A percentile compares a stretch with the other conserved stretches of the same genome.
Evolutionary conservation across 2,888 invertebrate species (phyloP).

Genomic region (Trichogramma dendrolimi): DNA sequence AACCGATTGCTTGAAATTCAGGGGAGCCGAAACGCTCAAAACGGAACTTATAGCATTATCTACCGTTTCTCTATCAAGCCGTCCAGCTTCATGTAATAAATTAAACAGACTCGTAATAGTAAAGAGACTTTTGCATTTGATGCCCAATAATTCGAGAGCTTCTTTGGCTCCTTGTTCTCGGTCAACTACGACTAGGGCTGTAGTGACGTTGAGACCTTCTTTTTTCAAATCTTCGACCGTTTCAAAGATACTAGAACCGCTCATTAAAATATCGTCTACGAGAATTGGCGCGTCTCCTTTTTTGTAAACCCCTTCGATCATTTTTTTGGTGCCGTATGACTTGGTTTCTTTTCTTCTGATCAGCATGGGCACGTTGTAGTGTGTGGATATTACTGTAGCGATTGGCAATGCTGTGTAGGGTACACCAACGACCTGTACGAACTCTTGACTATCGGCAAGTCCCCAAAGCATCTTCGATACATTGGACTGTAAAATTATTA

Average conservation of each 20-base stretch:
- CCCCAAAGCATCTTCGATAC: too few species aligned
- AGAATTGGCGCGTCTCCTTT: slow-evolving; percentile 77
- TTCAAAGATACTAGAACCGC: slow-evolving; percentile 89
- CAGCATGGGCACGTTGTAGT: slow-evolving; percentile 77
- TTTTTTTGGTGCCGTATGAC: slow-evolving; percentile 89
- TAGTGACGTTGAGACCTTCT: slow-evolving; percentile 64
- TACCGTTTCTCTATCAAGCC: slow-evolving; percentile 60
- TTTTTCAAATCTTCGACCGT: slow-evolving; percentile 72
- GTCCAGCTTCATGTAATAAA: slow-evolving; percentile 59
- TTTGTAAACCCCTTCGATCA: slow-evolving; percentile 84
- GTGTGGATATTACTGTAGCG: slow-evolving; percentile 77
- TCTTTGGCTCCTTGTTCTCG: slow-evolving; percentile 84
- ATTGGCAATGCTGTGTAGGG: slow-evolving; percentile 96
- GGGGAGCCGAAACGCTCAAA: slow-evolving; percentile 54
- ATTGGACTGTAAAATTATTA: too few species aligned
- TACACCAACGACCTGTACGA: slow-evolving; percentile 81
- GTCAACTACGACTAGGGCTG: slow-evolving; percentile 84
- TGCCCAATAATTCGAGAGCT: slow-evolving; percentile 66
- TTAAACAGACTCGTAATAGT: slow-evolving; percentile 65
- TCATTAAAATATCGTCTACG: slow-evolving; percentile 91
- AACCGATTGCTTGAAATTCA: slow-evolving; percentile 23
- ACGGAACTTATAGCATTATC: slow-evolving; percentile 59
- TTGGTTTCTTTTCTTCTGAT: slow-evolving; percentile 91
- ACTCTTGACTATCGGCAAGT: slow-evolving; percentile 37
- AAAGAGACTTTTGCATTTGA: slow-evolving; percentile 67